Conservation (phyloP, 2,888 invertebrate genomes). For the Drosophila tripunctata region DNA sequence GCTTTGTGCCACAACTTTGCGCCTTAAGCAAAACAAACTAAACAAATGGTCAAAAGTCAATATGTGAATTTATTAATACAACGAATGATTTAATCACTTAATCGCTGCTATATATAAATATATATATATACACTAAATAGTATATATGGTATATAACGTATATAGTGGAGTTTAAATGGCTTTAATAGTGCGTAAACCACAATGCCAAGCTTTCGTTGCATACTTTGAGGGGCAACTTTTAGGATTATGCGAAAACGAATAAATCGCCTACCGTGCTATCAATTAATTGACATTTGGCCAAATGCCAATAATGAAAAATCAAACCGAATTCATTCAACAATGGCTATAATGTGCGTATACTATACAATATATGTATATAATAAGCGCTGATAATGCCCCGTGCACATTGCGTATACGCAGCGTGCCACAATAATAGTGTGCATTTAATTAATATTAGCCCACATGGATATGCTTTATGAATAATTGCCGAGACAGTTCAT, state of each 20-base stretch:
- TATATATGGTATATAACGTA: too few species aligned
- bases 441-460: slow-evolving; percentile 76
- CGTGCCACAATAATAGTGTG: slow-evolving; percentile 47
- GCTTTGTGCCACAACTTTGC: background rate
- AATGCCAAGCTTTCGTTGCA: slow-evolving; percentile 15
- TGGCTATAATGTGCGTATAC: slow-evolving; percentile 53
- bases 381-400: slow-evolving; percentile 16
- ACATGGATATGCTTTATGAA: slow-evolving; percentile 62
- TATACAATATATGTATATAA: too few species aligned
- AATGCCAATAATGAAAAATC: slow-evolving; percentile 42
- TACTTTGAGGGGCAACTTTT: slow-evolving; percentile 20
- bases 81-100: background rate
- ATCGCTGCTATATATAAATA: background rate
- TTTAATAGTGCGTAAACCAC: slow-evolving; percentile 8
- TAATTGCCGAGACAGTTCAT: slow-evolving; percentile 48
- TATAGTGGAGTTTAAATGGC: background rate
- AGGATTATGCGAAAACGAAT: slow-evolving; percentile 16
- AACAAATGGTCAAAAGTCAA: slow-evolving; percentile 14
- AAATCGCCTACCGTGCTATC: slow-evolving; percentile 42
- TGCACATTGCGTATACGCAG: slow-evolving; percentile 29
- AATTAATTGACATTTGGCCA: slow-evolving; percentile 58
- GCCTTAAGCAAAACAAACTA: slow-evolving; percentile 7
- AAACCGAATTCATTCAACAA: slow-evolving; percentile 7
- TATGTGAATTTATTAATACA: background rate
- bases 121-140: background rate